Evolutionary conservation across 30 jellyfish, hydroid and myxozoan genomes (phyloP), one percentile per base, ranked within the genome.

Genomic region (Hydractinia echinata): DNA sequence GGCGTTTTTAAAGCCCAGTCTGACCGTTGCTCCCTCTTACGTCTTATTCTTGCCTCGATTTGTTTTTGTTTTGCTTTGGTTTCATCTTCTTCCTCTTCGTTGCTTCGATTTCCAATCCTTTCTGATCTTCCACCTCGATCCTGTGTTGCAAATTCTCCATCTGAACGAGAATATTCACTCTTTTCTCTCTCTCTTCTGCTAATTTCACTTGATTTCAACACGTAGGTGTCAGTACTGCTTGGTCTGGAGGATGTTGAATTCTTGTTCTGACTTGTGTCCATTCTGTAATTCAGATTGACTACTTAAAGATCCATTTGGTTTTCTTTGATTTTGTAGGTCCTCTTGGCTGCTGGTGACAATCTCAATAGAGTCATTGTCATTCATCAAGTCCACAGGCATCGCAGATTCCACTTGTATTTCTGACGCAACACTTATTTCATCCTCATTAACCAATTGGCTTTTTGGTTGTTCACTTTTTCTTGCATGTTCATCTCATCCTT

Each of bases 11-110:
- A 13, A 1, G 67, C 20, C 84, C 82, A 60, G 13, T 51, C 73
- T 15, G 85, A 21, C 51, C 44, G 30, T 21, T 58, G 55, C 52
- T 80, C 87, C 14, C 72, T 56, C 56, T 68, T 80, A 51, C 68
- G 67, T 49, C 82, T 52, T 13, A 61, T 68, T 61, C 69, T 52
- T 7, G 64, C 66, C n/a, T 80, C 84, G 67, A 52, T 76, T 49
- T 64, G 74, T 64, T 64, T 64, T 64, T 64, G 74, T 13, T 64
- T 64, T 51, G 19, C 39, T 13, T 64, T 13, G 9, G 74, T 64
- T 51, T 3, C 62, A 4, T 72, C n/a, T 5, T 72, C 14, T 10
- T 48, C 67, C 10, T 72, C 62, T 11, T 10, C 79, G 44, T 30
- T 30, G 44, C 44, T 30, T 30, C 44, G 44, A 30, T 30, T 1